Evolutionary conservation across 1,140 invertebrate species (phyloP).

Genomic region (Lordiphosa clarofinis): DNA sequence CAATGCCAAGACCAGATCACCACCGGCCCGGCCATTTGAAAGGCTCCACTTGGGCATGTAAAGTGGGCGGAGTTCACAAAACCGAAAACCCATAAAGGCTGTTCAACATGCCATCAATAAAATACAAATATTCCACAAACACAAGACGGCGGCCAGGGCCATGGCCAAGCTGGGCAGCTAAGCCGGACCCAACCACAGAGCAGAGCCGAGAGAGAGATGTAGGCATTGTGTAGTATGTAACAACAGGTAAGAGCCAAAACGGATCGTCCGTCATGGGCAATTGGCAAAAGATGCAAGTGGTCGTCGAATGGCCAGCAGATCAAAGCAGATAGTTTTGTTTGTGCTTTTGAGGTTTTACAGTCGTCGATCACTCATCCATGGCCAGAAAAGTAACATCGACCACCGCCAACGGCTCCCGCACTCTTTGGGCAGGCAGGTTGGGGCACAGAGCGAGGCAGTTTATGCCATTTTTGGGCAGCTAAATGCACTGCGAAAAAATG

Average conservation of each 20-base stretch:
- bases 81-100: slow-evolving; percentile 71
- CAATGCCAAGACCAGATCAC: slow-evolving; percentile 5
- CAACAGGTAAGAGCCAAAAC: slow-evolving; percentile 72
- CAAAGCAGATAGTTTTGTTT: slow-evolving; percentile 73
- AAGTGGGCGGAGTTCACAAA: slow-evolving; percentile 57
- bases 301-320: slow-evolving; percentile 48
- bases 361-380: slow-evolving; percentile 72
- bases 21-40: slow-evolving; percentile 45
- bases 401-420: slow-evolving; percentile 57
- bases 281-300: slow-evolving; percentile 43
- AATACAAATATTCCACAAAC: slow-evolving; percentile 56
- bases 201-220: background rate
- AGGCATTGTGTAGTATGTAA: slow-evolving; percentile 16
- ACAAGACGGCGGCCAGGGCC: slow-evolving; percentile 7
- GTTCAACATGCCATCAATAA: slow-evolving; percentile 78
- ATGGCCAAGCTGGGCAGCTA: slow-evolving; percentile 13
- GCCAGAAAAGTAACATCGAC: slow-evolving; percentile 46
- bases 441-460: slow-evolving; percentile 33
- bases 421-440: slow-evolving; percentile 35
- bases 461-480: slow-evolving; percentile 68
- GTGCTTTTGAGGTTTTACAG: slow-evolving; percentile 56
- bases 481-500: slow-evolving; percentile 39
- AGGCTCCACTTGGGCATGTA: slow-evolving; percentile 55
- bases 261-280: slow-evolving; percentile 74
- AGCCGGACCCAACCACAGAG: background rate